A percentile compares a stretch with the other conserved stretches of the same genome.
These are phyloP conservation scores for Sebastes schlegelii DNA, from an alignment of 2,113 vertebrate species.

Conservation along the genomic window DNA sequence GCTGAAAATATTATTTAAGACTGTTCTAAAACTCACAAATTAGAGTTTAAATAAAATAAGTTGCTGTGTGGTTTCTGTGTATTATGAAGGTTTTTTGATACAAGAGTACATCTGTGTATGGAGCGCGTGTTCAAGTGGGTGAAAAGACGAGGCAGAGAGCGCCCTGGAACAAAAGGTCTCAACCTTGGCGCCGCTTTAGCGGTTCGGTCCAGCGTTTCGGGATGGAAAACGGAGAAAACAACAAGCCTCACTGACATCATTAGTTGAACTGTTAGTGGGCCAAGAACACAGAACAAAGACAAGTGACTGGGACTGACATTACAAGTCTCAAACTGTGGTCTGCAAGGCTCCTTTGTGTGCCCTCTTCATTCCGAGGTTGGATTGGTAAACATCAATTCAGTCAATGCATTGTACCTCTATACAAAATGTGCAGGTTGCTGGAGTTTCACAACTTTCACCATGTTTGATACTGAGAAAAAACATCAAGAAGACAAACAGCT, in stretches of 20 bases:
- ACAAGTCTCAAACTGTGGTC: slow-evolving; percentile 18
- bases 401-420: not conserved
- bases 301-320: slow-evolving; percentile 10
- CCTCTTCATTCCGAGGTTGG: not conserved
- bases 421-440: not conserved
- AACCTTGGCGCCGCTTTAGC: slow-evolving; percentile 41
- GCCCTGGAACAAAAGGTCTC: slow-evolving; percentile 66
- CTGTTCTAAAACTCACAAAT: slow-evolving; percentile 30
- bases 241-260: slow-evolving; percentile 45
- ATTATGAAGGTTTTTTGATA: not conserved
- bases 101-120: slow-evolving; percentile 15
- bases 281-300: slow-evolving; percentile 58
- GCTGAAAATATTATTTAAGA: slow-evolving; percentile 42
- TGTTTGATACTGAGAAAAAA: not conserved
- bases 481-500: not conserved
- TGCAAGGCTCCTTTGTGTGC: not conserved
- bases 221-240: slow-evolving; percentile 28
- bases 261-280: slow-evolving; percentile 3
- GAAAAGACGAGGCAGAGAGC: slow-evolving; percentile 38
- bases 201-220: slow-evolving; percentile 11
- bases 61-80: not conserved
- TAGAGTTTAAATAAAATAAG: slow-evolving; percentile 10
- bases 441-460: not conserved
- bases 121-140: slow-evolving; percentile 13
- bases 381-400: not conserved